Percentiles rank a stretch among this genome's conserved stretches.
phyloP scores from a whole-genome alignment of 2,888 invertebrate genomes.

The Epistrophe eligans region DNA sequence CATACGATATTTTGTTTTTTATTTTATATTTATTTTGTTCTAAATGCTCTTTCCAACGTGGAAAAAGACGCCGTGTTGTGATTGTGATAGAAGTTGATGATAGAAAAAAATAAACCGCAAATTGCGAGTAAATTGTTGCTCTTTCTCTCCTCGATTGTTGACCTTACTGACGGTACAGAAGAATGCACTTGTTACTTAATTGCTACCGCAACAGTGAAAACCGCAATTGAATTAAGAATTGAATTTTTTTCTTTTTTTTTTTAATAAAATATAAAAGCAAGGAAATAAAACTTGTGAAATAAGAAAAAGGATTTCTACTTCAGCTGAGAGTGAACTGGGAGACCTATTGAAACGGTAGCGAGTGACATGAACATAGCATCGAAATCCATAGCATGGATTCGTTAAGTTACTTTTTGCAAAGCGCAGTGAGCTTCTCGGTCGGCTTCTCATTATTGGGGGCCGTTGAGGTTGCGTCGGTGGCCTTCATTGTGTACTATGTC shows the following conservation, averaged over 20 bases:
- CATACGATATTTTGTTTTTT: constrained; percentile 66
- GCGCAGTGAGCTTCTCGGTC: constrained; percentile 78
- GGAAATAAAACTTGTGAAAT: constrained; percentile 33
- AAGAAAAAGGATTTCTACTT: constrained; percentile 27
- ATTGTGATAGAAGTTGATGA: constrained; percentile 18
- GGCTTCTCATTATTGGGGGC: constrained; percentile 82
- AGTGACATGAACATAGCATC: constrained; percentile 50
- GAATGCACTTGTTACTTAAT: constrained; percentile 73
- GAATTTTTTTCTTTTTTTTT: constrained; percentile 19
- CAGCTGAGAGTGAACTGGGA: constrained; percentile 6
- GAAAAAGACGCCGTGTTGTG: constrained; percentile 45
- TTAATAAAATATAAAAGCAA: constrained; percentile 41
- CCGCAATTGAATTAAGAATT: constrained; percentile 60
- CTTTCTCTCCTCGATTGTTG: constrained; percentile 38
- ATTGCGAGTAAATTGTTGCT: constrained; percentile 51
- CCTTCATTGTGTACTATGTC: constrained; percentile 82
- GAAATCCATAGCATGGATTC: constrained; percentile 78
- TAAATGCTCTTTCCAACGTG: constrained; percentile 48
- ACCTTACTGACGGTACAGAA: constrained; percentile 54
- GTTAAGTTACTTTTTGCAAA: constrained; percentile 80
- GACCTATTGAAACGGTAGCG: constrained; percentile 12
- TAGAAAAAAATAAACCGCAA: constrained; percentile 23
- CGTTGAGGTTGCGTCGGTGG: constrained; percentile 82
- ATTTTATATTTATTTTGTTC: constrained; percentile 42
- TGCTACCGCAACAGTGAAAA: constrained; percentile 62